phyloP scores from a whole-genome alignment of 2,888 invertebrate species.

The Pterobdella sp. region DNA sequence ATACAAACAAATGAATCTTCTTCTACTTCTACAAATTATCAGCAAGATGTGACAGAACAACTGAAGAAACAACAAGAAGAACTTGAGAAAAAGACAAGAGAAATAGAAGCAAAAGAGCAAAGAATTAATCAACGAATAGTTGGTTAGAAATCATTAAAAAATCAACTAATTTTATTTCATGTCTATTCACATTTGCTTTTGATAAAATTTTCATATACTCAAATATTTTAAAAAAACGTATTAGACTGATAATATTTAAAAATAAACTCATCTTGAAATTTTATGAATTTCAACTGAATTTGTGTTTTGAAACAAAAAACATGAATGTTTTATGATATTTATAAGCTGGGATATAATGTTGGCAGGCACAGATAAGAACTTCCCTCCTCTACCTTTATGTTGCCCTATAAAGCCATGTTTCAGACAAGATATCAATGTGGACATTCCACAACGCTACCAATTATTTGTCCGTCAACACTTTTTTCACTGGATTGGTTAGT shows the following conservation, averaged over 20 bases:
- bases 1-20: conserved; percentile 22
- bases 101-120: conserved; percentile 77
- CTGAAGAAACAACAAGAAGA: conserved; percentile 57
- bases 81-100: conserved; percentile 80
- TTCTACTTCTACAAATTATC: neutral
- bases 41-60: neutral
- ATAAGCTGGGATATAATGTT: too few relatives aligned
- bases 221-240: neutral
- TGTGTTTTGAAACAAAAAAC: too few relatives aligned
- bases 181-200: neutral
- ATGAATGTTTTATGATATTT: too few relatives aligned
- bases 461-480: conserved; percentile 25
- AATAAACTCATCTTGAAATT: neutral
- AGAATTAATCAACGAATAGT: conserved; percentile 52
- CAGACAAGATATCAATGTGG: conserved; percentile 26
- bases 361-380: conserved; percentile 15
- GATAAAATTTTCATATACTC: neutral
- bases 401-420: conserved; percentile 29
- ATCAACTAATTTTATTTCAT: too few relatives aligned
- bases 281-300: neutral
- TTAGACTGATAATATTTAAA: neutral
- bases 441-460: conserved; percentile 26
- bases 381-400: conserved; percentile 27
- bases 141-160: too few relatives aligned
- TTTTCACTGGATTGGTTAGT: conserved; percentile 26